phyloP scores from a whole-genome alignment of 1,140 invertebrate genomes.

The Augochlora pura region DNA sequence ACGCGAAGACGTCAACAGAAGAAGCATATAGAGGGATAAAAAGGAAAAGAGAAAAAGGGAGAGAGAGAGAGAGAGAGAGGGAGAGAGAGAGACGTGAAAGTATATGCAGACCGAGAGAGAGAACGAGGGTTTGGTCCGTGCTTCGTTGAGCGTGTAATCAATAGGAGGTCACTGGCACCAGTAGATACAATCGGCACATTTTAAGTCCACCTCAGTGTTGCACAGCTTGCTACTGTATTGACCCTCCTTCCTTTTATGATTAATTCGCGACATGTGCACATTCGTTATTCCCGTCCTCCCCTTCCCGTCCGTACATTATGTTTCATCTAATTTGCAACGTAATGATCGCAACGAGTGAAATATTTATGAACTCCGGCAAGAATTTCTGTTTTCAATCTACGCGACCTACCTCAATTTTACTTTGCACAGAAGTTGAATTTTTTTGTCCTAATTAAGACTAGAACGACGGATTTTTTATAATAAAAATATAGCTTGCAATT shows the following conservation, averaged over 20 bases:
- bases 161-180: constrained; percentile 80
- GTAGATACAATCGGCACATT: constrained; percentile 78
- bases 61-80: not conserved
- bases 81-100: constrained; percentile 5
- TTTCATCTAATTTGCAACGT: not conserved
- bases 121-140: constrained; percentile 68
- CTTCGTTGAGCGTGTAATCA: constrained; percentile 76
- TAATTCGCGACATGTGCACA: constrained; percentile 27
- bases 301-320: constrained; percentile 11
- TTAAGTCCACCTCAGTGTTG: constrained; percentile 59
- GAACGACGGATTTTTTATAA: too few relatives aligned
- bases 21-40: constrained; percentile 30
- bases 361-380: too few relatives aligned
- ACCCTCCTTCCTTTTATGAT: constrained; percentile 35
- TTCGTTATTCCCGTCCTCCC: not conserved
- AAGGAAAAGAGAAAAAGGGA: constrained; percentile 28
- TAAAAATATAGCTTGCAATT: too few relatives aligned
- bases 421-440: too few relatives aligned
- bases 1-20: constrained; percentile 23
- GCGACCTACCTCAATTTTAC: too few relatives aligned
- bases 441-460: too few relatives aligned
- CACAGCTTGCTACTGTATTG: constrained; percentile 42
- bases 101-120: constrained; percentile 25
- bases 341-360: too few relatives aligned
- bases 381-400: too few relatives aligned